Evolutionary conservation across 1,140 invertebrate species (phyloP), one percentile per base, ranked within the genome.

Genomic region (Bombus pyrosoma): DNA sequence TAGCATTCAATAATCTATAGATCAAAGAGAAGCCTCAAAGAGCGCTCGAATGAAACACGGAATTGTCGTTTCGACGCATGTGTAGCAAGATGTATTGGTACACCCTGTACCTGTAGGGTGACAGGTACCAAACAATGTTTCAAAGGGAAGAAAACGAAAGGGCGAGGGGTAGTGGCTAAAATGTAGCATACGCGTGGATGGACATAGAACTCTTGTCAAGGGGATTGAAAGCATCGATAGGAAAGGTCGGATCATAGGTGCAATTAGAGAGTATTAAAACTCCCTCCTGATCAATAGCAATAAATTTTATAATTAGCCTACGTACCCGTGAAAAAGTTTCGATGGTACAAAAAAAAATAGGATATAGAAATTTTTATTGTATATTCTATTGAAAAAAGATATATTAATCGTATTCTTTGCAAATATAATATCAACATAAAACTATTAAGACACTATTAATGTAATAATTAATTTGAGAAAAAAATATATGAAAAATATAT

Each of bases 101-200:
- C 76, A 80, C 47, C 86, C 83, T 91, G 92, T 94, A 94, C 93
- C 93, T 94, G 89, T 91, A 87, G 91, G 91, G 92, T 82, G 91
- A 91, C 94, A 94, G 93, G 93, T 94, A 95, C 94, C 93, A 92
- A 94, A 94, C 91, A 93, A 93, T 91, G 91, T 94, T 92, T 89
- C 89, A 89, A 93, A 90, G 91, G 93, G 90, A 89, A 91, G 91
- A 86, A 90, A 89, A 83, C 76, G 72, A 64, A 43, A 57, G 39
- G 68, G 53, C 57, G 71, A 87, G 74, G 83, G 83, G 81, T 74
- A 83, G 81, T 41, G 37, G 81, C 76, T 86, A 84, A 91, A 94
- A 92, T 91, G 91, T 91, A 92, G 91, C 86, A 82, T 76, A 94
- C 91, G 93, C 92, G 89, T 93, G 91, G 93, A 91, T 92, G 88